Evolutionary conservation across 2,797 vertebrate genomes (phyloP).

Genomic region (Chelidonichthys spinosus): DNA sequence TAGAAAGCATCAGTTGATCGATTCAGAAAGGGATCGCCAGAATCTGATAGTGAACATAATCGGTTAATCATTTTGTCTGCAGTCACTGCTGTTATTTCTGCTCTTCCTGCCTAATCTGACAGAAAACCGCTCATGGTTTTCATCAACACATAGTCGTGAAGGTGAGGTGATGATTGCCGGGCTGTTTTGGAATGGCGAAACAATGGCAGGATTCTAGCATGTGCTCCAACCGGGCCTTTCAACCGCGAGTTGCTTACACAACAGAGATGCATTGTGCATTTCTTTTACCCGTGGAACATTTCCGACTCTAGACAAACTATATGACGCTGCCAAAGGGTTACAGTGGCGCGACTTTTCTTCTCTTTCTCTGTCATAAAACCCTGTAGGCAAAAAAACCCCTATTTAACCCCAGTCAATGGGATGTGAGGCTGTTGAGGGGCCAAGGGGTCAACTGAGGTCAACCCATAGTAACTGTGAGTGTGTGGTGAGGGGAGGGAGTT

Average conservation of each 20-base stretch:
- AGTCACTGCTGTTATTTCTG: constrained; percentile 3
- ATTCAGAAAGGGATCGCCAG: background rate
- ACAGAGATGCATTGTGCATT: constrained; percentile 3
- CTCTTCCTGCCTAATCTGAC: background rate
- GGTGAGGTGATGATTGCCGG: constrained; percentile 16
- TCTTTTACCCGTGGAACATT: constrained; percentile 5
- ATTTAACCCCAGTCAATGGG: constrained; percentile 78
- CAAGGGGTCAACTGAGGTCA: constrained; percentile 82
- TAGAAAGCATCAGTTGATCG: background rate
- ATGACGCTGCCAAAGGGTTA: constrained; percentile 43
- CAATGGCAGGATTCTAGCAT: constrained; percentile 24
- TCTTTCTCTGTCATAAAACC: constrained; percentile 64
- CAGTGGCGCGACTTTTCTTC: constrained; percentile 63
- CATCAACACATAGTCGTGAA: constrained; percentile 12
- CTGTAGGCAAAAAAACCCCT: constrained; percentile 51
- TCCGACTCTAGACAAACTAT: constrained; percentile 19
- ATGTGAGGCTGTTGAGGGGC: constrained; percentile 79
- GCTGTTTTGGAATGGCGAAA: constrained; percentile 18
- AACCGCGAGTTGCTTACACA: constrained; percentile 1
- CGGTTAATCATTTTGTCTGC: background rate
- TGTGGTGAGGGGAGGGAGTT: constrained; percentile 58
- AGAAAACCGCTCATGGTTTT: constrained; percentile 23
- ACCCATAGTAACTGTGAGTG: constrained; percentile 66
- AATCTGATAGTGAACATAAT: background rate
- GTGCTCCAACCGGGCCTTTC: constrained; percentile 9